Conservation (phyloP, 2,888 invertebrate species). For the Oscheius sp. region DNA sequence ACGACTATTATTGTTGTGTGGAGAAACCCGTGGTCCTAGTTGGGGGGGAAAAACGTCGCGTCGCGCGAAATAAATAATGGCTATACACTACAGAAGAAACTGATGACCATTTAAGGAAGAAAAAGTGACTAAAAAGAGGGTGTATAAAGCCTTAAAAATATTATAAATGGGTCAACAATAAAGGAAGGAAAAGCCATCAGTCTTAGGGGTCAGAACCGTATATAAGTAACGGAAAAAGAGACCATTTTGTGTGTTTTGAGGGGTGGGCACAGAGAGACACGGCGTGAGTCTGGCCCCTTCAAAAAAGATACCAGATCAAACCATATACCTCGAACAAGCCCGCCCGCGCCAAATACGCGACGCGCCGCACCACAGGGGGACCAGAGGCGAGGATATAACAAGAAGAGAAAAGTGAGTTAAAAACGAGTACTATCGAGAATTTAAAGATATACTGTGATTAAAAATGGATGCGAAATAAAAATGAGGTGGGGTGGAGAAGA, state of each 20-base stretch:
- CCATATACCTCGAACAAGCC: conserved; percentile 38
- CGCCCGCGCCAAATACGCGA: conserved; percentile 28
- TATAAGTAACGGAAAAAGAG: conserved; percentile 13
- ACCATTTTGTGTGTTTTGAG: conserved; percentile 7
- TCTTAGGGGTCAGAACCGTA: conserved; percentile 23
- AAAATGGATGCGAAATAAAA: too few species aligned
- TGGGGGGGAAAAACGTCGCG: conserved; percentile 36
- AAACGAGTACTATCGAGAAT: too few species aligned
- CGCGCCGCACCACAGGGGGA: conserved; percentile 30
- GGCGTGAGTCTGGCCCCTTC: conserved; percentile 1
- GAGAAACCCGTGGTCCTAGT: conserved; percentile 37
- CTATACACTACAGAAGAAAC: conserved; percentile 16
- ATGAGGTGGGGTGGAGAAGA: conserved; percentile 4
- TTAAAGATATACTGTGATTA: too few species aligned
- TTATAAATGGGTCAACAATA: conserved; percentile 15
- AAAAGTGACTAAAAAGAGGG: neutral
- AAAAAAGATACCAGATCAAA: conserved; percentile 14
- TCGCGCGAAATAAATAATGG: conserved; percentile 20
- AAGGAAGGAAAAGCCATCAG: conserved; percentile 33
- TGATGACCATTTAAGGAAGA: conserved; percentile 4
- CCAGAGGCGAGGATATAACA: neutral
- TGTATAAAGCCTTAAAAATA: conserved; percentile 16
- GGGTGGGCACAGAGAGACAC: conserved; percentile 36
- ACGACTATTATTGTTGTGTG: conserved; percentile 10
- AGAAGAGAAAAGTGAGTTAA: neutral